Evolutionary conservation across 2,888 invertebrate genomes (phyloP), one percentile per base, ranked within the genome.

Genomic region (Steinernema carpocapsae): DNA sequence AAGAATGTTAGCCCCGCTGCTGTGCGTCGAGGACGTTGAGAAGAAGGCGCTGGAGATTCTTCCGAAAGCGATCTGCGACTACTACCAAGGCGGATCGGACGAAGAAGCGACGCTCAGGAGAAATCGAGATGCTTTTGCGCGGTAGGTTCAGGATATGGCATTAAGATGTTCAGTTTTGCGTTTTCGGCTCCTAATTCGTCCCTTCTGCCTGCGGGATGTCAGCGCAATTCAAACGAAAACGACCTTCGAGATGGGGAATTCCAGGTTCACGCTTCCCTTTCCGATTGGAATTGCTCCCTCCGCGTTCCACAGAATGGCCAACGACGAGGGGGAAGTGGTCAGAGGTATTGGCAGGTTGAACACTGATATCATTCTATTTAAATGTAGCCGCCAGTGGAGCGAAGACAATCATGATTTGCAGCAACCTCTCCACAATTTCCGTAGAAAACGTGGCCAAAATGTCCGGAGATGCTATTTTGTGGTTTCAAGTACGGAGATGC

Each of bases 301-400:
- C 0, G 95, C 94, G 0, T 94, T 94, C 93, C 80, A 80, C 88
- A 91, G 91, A 84, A 92, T 95, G 93, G 94, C 94, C 0, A 93
- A 94, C 89, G 92, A 92, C 0, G 93, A 94, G 22, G 95, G 95
- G 6, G 95, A 95, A 90, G 94, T 92, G 88, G 94, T 91, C 0
- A 91, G 89, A 91, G 93, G 93, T 93, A 89, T n/a, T n/a, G n/a
- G n/a, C n/a, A n/a, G n/a, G n/a, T n/a, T 56, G 43, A 24, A n/a
- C 10, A 19, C 10, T 6, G 37, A 14, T 14, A 48, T 19, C 6
- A 2, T 48, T 37, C 10, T 37, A 10, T n/a, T 10, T 37, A 37
- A 48, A 48, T 45, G 32, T 22, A 79, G 82, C 75, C 6, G 82
- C 80, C n/a, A 72, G 75, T 19, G 70, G 72, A 32, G 80, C 76